Base-by-base conservation (phyloP, 2,113 vertebrate species). In the Sapayoa aenigma region DNA sequence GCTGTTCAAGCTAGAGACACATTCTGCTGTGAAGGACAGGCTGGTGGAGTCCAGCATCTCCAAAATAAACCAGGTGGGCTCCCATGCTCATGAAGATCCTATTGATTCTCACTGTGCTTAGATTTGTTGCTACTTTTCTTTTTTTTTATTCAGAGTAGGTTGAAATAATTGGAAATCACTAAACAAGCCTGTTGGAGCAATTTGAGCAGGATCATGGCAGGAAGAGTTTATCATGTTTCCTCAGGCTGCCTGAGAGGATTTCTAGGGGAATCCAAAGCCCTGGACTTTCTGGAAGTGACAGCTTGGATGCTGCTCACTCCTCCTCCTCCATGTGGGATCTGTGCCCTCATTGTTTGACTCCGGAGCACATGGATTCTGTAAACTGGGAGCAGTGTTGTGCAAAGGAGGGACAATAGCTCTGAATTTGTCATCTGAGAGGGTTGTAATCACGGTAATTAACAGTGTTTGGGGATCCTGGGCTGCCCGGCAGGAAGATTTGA, bases 261-360 rank as follows among this genome's bases (percentile, higher is more conserved):
- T 8, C 49, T n/a, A 46, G 65, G 41, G 44, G 33, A 28, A 14
- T 12, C 20, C 19, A 8, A 37, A 77, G 58, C 19, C 6, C 19
- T 5, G 10, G 56, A 17, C 22, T 3, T 14, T 0, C 5, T 37
- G 15, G 53, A 53, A 20, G 49, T n/a, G 84, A 73, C 82, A 68
- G 62, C 37, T 47, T 12, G 53, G 69, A 6, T 50, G 53, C 44
- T 30, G 3, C 65, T 82, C 60, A 4, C 9, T 12, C 17, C 44
- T 6, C 7, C 27, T 41, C 80, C 67, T 67, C 9, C 0, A 25
- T 0, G 0, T 12, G 42, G 39, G 44, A 21, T 65, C 68, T 35
- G 49, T 21, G 7, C 27, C 7, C 44, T 39, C 5, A 10, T 41
- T 28, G 37, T 74, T 4, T 58, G 23, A 24, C 46, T 15, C 50